Evolutionary conservation across 1,140 invertebrate genomes (phyloP).

Genomic region (Ceratina calcarata): DNA sequence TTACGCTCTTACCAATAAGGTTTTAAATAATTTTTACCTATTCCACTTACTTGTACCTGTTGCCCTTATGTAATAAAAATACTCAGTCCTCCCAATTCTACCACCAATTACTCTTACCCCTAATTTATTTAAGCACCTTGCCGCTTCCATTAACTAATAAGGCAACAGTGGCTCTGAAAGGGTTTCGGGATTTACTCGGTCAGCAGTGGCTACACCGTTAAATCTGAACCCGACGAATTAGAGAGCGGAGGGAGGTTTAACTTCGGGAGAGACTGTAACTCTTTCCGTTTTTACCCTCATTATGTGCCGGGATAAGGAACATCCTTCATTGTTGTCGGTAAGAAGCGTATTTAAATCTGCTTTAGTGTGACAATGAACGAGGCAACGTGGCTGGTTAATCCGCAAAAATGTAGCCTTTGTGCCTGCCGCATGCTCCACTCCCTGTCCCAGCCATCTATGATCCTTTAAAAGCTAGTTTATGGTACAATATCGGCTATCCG

Average conservation of each 20-base stretch:
- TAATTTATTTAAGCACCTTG: neutral
- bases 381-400: constrained; percentile 57
- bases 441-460: constrained; percentile 21
- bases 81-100: too few relatives aligned
- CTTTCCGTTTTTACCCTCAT: constrained; percentile 42
- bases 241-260: neutral
- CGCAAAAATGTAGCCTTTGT: constrained; percentile 62
- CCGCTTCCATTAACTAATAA: neutral
- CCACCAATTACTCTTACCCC: neutral
- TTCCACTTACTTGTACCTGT: too few relatives aligned
- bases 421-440: neutral
- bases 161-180: neutral
- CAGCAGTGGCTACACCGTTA: neutral
- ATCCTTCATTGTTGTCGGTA: constrained; percentile 32
- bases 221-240: constrained; percentile 41
- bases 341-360: constrained; percentile 47
- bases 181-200: neutral
- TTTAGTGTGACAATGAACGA: constrained; percentile 52
- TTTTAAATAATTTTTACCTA: too few relatives aligned
- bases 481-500: constrained; percentile 23
- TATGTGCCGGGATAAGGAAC: constrained; percentile 49
- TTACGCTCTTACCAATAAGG: too few relatives aligned
- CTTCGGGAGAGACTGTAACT: neutral
- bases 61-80: neutral
- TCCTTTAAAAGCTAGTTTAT: constrained; percentile 70